Evolutionary conservation across 1,140 invertebrate genomes (phyloP).

Genomic region (Drosophila tani): DNA sequence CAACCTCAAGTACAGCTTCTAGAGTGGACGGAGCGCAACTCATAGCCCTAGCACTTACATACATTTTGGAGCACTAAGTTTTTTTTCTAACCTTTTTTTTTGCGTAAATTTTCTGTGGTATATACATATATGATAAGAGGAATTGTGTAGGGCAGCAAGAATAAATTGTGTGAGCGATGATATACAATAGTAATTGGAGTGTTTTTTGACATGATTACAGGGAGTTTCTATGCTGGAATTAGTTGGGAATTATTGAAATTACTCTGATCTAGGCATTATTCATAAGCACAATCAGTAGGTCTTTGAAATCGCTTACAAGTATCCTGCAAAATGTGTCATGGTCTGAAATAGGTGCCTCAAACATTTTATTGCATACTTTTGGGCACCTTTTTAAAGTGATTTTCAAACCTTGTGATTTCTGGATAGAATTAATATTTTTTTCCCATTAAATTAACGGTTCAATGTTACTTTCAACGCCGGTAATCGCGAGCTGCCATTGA

Average conservation of each 20-base stretch:
- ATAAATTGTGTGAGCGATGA: slow-evolving; percentile 10
- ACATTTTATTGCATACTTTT: no score
- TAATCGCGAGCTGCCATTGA: slow-evolving; percentile 12
- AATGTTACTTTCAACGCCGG: background rate
- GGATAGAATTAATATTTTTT: background rate
- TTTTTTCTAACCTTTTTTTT: slow-evolving; percentile 11
- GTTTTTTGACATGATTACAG: no score
- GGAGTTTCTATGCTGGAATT: no score
- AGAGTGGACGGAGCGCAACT: background rate
- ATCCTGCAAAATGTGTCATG: no score
- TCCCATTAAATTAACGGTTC: background rate
- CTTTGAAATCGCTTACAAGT: no score
- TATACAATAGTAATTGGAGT: background rate
- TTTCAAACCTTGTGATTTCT: no score
- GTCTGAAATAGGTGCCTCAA: no score
- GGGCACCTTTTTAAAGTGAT: no score
- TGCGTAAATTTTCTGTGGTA: slow-evolving; percentile 12
- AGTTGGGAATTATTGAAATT: no score
- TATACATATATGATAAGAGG: background rate
- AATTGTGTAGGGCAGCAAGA: slow-evolving; percentile 9
- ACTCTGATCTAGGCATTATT: no score
- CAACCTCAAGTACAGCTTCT: slow-evolving; percentile 75
- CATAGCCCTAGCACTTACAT: background rate
- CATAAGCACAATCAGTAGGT: no score
- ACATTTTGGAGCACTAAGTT: background rate